phyloP scores from a whole-genome alignment of 2,113 vertebrate genomes.

The Camarhynchus parvulus region DNA sequence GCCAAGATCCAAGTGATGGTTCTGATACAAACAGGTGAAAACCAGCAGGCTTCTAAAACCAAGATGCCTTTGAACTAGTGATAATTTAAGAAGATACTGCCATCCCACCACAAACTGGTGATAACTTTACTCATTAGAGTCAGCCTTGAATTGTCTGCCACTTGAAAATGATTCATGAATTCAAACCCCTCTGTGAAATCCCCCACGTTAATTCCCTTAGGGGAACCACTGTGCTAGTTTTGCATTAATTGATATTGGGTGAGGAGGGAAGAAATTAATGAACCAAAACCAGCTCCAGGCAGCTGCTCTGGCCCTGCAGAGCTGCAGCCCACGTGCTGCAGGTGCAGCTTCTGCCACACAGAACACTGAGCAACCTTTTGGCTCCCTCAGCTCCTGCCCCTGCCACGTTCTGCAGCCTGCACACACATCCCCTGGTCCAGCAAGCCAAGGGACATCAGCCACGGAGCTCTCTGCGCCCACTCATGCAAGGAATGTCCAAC shows the following conservation, averaged over 20 bases:
- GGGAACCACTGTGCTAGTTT: neutral
- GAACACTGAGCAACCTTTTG: rapidly evolving
- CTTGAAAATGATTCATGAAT: neutral
- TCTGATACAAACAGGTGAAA: neutral
- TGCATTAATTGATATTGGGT: neutral
- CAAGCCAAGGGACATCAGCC: neutral
- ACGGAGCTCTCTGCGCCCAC: neutral
- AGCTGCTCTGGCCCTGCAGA: neutral
- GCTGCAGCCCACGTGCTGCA: neutral
- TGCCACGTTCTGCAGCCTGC: neutral
- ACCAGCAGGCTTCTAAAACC: neutral
- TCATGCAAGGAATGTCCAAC: rapidly evolving
- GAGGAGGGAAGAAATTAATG: neutral
- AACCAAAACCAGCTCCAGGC: neutral
- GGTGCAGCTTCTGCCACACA: rapidly evolving
- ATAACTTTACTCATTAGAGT: neutral
- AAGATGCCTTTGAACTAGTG: neutral
- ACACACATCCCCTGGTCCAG: neutral
- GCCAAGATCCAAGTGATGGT: neutral
- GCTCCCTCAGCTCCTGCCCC: neutral
- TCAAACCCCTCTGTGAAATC: rapidly evolving
- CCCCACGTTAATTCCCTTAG: neutral
- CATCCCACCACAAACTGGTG: neutral
- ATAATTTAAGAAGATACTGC: neutral
- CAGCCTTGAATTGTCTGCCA: neutral